A percentile compares a stretch with the other conserved stretches of the same genome.
Evolutionary conservation across 2,888 invertebrate species (phyloP).

Genomic region (Schizaphis graminum): DNA sequence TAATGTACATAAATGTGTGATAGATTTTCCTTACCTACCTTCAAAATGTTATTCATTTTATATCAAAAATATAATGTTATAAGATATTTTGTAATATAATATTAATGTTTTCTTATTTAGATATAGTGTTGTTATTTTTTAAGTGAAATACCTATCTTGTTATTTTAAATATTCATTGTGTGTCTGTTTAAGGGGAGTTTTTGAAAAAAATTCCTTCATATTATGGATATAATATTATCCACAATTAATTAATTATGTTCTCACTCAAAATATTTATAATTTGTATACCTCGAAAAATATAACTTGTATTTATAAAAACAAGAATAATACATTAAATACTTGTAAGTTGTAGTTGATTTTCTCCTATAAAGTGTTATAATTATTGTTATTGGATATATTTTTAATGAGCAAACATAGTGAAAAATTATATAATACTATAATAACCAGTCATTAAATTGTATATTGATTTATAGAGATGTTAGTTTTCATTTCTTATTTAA

Average conservation of each 20-base stretch:
- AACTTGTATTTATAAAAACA: neutral
- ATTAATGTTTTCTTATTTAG: conserved; percentile 33
- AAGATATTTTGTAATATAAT: conserved; percentile 40
- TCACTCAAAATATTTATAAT: neutral
- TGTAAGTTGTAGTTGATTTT: neutral
- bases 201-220: neutral
- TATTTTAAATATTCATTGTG: neutral
- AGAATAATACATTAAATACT: neutral
- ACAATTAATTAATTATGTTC: neutral
- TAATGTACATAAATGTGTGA: conserved; percentile 29
- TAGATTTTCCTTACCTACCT: conserved; percentile 12
- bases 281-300: neutral
- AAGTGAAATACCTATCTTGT: neutral
- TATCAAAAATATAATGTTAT: conserved; percentile 45
- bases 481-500: neutral
- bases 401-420: neutral
- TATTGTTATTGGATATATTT: neutral
- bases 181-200: neutral
- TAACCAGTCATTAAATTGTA: conserved; percentile 1
- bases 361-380: neutral
- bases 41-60: conserved; percentile 16
- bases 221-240: neutral
- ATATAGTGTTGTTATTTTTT: neutral
- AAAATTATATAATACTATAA: neutral
- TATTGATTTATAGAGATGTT: neutral